A percentile compares a stretch with the other conserved stretches of the same genome.
Evolutionary conservation across 2,113 vertebrate genomes (phyloP).

Genomic region (Dipodomys stephensi): DNA sequence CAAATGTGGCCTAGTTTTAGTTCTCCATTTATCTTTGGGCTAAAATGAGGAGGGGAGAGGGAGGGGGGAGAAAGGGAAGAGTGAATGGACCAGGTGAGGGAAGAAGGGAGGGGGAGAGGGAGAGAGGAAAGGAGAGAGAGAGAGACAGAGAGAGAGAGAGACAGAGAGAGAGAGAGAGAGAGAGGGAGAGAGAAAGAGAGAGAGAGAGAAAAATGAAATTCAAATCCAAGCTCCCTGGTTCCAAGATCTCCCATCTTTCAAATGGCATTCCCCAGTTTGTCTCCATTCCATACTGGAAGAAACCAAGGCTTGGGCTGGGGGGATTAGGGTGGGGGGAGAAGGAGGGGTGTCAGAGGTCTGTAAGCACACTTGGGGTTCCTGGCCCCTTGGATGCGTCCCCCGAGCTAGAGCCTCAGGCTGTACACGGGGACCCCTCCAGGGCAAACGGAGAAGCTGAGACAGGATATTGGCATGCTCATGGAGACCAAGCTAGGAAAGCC

Average conservation of each 20-base stretch:
- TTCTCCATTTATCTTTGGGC: neutral
- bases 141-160: too few species aligned
- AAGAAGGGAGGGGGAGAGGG: too few species aligned
- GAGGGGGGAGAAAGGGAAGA: too few species aligned
- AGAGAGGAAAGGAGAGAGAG: too few species aligned
- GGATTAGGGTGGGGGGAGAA: too few species aligned
- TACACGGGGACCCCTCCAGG: neutral
- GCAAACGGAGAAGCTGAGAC: neutral
- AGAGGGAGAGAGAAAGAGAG: too few species aligned
- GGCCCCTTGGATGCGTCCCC: neutral
- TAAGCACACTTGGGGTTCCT: neutral
- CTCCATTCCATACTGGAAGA: neutral
- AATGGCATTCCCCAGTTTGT: neutral
- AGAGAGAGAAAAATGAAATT: too few species aligned
- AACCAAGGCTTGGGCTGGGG: neutral
- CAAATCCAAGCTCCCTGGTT: neutral
- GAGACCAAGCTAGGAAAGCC: neutral
- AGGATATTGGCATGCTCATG: neutral
- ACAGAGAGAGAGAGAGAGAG: too few species aligned
- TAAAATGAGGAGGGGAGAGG: neutral
- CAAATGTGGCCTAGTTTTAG: neutral
- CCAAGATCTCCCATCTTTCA: conserved; percentile 1
- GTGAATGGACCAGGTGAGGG: too few species aligned
- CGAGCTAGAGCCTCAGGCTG: neutral
- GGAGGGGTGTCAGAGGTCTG: neutral